Evolutionary conservation across 37 sponge, comb jelly and placozoan genomes (phyloP), one percentile per base, ranked within the genome.

Genomic region (Diacarnus erythraeanus): DNA sequence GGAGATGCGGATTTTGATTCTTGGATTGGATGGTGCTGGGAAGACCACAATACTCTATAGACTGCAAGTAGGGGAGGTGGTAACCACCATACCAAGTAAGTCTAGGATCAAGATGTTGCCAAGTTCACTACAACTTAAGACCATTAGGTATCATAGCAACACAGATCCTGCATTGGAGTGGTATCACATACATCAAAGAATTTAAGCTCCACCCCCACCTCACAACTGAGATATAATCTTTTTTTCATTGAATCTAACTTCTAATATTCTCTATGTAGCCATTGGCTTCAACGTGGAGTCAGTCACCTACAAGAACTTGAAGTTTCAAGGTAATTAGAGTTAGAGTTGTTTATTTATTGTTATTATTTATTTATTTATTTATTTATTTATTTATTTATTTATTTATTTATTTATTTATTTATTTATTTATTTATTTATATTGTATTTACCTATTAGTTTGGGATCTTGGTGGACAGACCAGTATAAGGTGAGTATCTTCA

Each of bases 231-330:
- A n/a, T n/a, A n/a, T n/a, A n/a, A n/a, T n/a, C n/a, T n/a, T n/a
- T n/a, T n/a, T n/a, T n/a, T n/a, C n/a, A n/a, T n/a, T n/a, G n/a
- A n/a, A n/a, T n/a, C n/a, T n/a, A n/a, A n/a, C n/a, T n/a, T 15
- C 51, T 12, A 47, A 47, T 47, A 12, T 47, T 47, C 12, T 47
- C 10, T 47, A 6, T 47, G 51, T 73, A 98, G 97, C 99, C 47
- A 98, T 98, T 76, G 99, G 99, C 30, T 98, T 98, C 84, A 98
- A 98, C 77, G 97, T 98, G 54, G 99, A 98, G 63, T 90, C 94
- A 33, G 99, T 98, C 29, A 96, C 95, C 10, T 98, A 93, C 82
- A 98, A 98, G 29, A 98, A 98, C 72, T 82, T 98, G 27, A 96
- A 94, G 43, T 98, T 98, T 74, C 99, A 98, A 93, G 97, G 97